phyloP scores from a whole-genome alignment of 2,113 vertebrate species.

The Nicator chloris region DNA sequence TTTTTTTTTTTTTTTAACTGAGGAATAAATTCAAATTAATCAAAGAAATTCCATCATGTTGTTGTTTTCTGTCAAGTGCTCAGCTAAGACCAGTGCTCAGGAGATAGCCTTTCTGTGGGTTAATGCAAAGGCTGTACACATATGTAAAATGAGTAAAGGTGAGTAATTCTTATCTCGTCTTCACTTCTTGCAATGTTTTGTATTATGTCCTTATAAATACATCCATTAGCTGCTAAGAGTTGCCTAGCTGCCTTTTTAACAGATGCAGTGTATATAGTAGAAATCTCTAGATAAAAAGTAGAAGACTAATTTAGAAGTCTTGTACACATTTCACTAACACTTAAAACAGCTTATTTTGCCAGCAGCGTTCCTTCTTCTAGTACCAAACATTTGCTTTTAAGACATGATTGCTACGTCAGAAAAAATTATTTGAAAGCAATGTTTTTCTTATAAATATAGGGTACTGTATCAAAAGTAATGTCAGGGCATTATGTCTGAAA shows the following conservation, averaged over 20 bases:
- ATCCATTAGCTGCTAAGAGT: background rate
- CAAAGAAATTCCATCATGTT: background rate
- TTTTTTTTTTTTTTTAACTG: background rate
- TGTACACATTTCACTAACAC: background rate
- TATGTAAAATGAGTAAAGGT: background rate
- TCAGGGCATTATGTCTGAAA: background rate
- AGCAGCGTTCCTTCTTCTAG: background rate
- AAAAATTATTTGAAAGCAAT: background rate
- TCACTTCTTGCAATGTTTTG: background rate
- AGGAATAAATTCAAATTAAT: background rate
- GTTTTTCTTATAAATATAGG: background rate
- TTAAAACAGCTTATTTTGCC: background rate
- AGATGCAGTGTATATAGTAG: background rate
- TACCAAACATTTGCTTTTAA: background rate
- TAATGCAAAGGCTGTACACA: background rate
- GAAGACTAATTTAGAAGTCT: background rate
- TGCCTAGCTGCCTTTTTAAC: background rate
- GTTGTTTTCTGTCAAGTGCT: background rate
- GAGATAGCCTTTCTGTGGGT: background rate
- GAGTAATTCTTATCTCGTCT: background rate
- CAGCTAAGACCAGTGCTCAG: background rate
- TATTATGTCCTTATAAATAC: background rate
- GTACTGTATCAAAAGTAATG: background rate
- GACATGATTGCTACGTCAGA: background rate
- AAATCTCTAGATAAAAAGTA: background rate